A percentile compares a stretch with the other conserved stretches of the same genome.
Conservation (phyloP, 2,797 vertebrate species). For the Chloroceryle amazona region DNA sequence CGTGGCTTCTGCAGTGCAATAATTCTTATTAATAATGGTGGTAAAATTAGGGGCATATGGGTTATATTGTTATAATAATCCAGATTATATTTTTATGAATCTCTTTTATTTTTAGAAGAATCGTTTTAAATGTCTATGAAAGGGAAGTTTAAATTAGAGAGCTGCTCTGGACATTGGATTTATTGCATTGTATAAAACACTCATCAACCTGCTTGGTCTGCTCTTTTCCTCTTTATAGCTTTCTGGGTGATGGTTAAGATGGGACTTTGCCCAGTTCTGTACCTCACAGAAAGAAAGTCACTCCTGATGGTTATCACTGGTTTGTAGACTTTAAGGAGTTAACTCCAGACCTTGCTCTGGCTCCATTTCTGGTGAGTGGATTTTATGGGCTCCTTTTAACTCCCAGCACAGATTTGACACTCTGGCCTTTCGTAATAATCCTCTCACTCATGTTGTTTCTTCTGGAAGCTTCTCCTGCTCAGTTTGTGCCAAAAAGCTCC, state of each 20-base stretch:
- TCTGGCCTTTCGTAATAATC: constrained; percentile 53
- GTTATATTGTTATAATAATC: not conserved
- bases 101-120: not conserved
- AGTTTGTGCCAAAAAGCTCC: not conserved
- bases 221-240: constrained; percentile 31
- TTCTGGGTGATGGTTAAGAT: not conserved
- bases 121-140: not conserved
- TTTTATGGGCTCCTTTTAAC: constrained; percentile 68
- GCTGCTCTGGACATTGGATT: not conserved
- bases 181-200: constrained; percentile 37
- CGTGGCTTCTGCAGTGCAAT: too few species aligned
- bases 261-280: constrained; percentile 49
- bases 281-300: not conserved
- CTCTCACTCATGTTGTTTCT: constrained; percentile 47
- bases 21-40: not conserved
- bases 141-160: not conserved
- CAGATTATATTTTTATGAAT: not conserved
- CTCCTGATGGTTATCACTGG: not conserved
- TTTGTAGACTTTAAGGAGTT: constrained; percentile 51
- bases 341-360: constrained; percentile 47
- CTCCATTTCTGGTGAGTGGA: constrained; percentile 32
- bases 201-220: constrained; percentile 1
- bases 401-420: constrained; percentile 54
- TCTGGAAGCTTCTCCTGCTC: not conserved
- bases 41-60: not conserved